These are phyloP conservation scores for Trachelus iudaicus DNA, from an alignment of 2,888 invertebrate genomes.

Conservation along the genomic window DNA sequence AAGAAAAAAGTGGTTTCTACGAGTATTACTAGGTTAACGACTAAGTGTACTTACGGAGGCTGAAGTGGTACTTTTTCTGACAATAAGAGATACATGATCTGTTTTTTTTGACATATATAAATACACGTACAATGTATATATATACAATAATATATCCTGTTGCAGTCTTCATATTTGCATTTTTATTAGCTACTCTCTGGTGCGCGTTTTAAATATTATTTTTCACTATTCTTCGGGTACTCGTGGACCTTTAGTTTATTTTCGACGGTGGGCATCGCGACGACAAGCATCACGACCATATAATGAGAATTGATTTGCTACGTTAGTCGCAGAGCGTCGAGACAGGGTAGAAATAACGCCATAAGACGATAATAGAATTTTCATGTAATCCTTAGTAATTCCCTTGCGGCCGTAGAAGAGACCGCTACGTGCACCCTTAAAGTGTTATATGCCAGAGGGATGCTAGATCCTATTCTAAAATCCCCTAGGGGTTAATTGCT, in stretches of 20 bases:
- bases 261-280: not conserved
- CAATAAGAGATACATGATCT: not conserved
- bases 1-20: not conserved
- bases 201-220: not conserved
- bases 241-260: not conserved
- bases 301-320: conserved; percentile 42
- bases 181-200: not conserved
- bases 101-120: not conserved
- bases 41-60: not conserved
- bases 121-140: not conserved
- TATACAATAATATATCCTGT: not conserved
- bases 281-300: not conserved
- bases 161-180: not conserved
- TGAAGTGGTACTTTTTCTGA: not conserved
- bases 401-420: conserved; percentile 57
- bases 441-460: not conserved
- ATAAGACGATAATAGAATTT: conserved; percentile 62
- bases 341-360: conserved; percentile 4
- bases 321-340: conserved; percentile 26
- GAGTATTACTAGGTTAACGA: not conserved
- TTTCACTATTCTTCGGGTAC: not conserved
- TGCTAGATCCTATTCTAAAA: conserved; percentile 46
- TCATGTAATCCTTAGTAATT: conserved; percentile 63
- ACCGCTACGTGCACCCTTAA: conserved; percentile 13
- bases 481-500: conserved; percentile 64